Percentiles rank a stretch among this genome's conserved stretches.
phyloP scores from a whole-genome alignment of 2,797 vertebrate genomes.

The Notoglanidium macrostoma region DNA sequence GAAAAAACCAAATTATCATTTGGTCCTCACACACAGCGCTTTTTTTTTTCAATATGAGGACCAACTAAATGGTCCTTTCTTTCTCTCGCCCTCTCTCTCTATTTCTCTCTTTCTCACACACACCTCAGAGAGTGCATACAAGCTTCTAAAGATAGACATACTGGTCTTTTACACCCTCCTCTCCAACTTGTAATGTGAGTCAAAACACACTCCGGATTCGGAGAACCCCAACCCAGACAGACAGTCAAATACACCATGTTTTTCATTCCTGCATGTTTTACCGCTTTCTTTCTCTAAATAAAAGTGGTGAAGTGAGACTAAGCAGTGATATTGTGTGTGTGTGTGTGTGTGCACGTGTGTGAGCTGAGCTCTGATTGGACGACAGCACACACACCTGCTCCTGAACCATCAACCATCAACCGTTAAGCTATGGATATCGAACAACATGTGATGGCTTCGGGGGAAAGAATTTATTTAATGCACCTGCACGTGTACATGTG shows the following conservation, averaged over 20 bases:
- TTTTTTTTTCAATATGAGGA: background rate
- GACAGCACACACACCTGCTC: slow-evolving; percentile 18
- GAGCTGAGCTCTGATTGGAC: background rate
- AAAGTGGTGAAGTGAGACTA: background rate
- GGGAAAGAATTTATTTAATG: background rate
- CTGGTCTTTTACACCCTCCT: background rate
- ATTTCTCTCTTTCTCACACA: background rate
- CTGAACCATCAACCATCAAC: slow-evolving; percentile 5
- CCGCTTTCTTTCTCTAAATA: background rate
- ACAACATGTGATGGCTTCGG: background rate
- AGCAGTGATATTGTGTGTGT: background rate
- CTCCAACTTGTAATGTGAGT: slow-evolving; percentile 6
- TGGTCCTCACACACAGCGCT: background rate
- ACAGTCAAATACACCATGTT: background rate
- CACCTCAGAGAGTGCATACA: background rate
- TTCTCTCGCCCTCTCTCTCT: background rate
- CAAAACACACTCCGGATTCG: background rate
- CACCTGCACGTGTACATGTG: background rate
- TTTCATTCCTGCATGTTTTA: slow-evolving; percentile 2
- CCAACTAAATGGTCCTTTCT: background rate
- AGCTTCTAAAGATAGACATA: slow-evolving; percentile 20
- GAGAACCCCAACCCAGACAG: slow-evolving; percentile 5
- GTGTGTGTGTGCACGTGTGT: background rate
- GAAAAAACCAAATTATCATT: background rate
- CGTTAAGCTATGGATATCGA: background rate